Percentiles rank a stretch among this genome's conserved stretches.
Conservation (phyloP, 53 echinoderm and acorn worm genomes). For the Patiria pectinifera region DNA sequence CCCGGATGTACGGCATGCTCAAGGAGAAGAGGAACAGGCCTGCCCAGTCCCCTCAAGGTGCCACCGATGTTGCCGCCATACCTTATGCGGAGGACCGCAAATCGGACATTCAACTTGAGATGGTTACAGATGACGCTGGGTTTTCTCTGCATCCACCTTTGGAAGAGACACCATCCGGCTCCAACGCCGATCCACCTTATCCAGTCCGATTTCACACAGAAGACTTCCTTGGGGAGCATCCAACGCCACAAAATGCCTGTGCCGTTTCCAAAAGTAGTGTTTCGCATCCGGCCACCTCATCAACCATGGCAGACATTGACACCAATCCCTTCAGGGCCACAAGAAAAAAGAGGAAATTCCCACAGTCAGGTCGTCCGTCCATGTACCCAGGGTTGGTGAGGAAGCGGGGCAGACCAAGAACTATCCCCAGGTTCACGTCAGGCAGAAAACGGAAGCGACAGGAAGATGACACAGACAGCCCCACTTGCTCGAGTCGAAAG, state of each 20-base stretch:
- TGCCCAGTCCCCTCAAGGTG: background rate
- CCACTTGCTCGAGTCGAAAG: background rate
- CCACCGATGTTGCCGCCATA: background rate
- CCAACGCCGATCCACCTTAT: slow-evolving; percentile 14
- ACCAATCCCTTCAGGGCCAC: background rate
- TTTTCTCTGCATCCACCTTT: background rate
- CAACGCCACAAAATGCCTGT: background rate
- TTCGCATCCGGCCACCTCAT: background rate
- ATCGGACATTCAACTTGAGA: background rate
- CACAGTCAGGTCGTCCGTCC: background rate
- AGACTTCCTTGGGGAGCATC: background rate
- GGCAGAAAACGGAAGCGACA: background rate
- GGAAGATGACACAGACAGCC: background rate
- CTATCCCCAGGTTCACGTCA: background rate
- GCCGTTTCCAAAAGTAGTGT: background rate
- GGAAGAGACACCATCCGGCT: background rate
- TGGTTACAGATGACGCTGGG: background rate
- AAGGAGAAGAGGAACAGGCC: slow-evolving; percentile 15
- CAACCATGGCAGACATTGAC: background rate
- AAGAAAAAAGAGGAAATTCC: background rate
- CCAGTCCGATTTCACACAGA: slow-evolving; percentile 34
- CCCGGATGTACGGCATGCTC: slow-evolving; percentile 26
- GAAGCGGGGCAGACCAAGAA: too few relatives aligned
- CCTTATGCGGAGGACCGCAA: too few relatives aligned
- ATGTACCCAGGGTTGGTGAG: background rate